Percentiles rank a stretch among this genome's conserved stretches.
phyloP scores from a whole-genome alignment of 2,888 invertebrate species.

The Athalia circularis region DNA sequence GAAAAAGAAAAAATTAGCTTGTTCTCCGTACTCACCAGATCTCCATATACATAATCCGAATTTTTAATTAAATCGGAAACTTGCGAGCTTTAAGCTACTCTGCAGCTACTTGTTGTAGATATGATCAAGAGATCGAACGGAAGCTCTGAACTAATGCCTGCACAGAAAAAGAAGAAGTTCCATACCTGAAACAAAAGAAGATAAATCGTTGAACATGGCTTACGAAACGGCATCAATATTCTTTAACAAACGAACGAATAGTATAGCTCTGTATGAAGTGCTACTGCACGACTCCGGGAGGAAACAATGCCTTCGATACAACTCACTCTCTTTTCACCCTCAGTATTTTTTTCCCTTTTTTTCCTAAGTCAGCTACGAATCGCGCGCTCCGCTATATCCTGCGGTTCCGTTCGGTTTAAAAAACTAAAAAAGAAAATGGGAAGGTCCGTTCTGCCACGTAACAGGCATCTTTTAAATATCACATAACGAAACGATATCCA shows the following conservation, averaged over 20 bases:
- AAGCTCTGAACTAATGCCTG: slow-evolving; percentile 37
- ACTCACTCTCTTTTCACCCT: slow-evolving; percentile 1
- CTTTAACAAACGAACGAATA: slow-evolving; percentile 40
- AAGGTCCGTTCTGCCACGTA: slow-evolving; percentile 10
- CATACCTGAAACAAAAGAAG: slow-evolving; percentile 44
- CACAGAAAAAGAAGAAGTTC: slow-evolving; percentile 13
- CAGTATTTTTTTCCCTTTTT: too few species aligned
- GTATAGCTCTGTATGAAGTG: slow-evolving; percentile 36
- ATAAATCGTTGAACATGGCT: slow-evolving; percentile 35
- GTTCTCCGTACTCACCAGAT: too few species aligned
- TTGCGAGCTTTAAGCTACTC: background rate
- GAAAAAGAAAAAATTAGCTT: too few species aligned
- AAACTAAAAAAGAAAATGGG: slow-evolving; percentile 7
- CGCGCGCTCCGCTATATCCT: slow-evolving; percentile 12
- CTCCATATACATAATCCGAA: too few species aligned
- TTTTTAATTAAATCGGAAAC: slow-evolving; percentile 3
- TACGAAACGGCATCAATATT: slow-evolving; percentile 42
- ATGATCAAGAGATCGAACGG: slow-evolving; percentile 10
- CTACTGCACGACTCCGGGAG: slow-evolving; percentile 36
- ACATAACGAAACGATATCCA: slow-evolving; percentile 32
- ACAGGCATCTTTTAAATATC: slow-evolving; percentile 9
- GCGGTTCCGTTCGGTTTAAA: background rate
- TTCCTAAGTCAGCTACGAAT: background rate
- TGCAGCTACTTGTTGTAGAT: background rate
- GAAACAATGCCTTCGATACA: slow-evolving; percentile 41